phyloP scores from a whole-genome alignment of 2,888 invertebrate species.

The Rhamnusium bicolor region DNA sequence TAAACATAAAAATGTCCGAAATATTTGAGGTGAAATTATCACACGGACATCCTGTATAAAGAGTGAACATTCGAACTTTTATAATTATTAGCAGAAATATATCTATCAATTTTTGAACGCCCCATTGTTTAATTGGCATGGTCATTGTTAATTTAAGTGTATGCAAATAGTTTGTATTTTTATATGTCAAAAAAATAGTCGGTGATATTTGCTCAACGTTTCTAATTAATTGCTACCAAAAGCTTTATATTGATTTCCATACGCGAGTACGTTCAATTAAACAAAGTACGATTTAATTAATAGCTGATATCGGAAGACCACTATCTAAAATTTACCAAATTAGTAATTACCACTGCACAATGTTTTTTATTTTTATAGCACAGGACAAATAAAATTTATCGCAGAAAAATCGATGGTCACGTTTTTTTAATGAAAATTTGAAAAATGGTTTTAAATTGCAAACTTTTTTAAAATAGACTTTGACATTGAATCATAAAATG shows the following conservation, averaged over 20 bases:
- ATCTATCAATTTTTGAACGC: no score
- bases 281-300: conserved; percentile 35
- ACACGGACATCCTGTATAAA: no score
- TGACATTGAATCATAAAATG: no score
- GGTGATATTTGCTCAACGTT: conserved; percentile 28
- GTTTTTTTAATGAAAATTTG: no score
- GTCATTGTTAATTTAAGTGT: not conserved
- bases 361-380: not conserved
- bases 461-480: no score
- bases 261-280: conserved; percentile 34
- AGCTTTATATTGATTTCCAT: conserved; percentile 31
- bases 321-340: not conserved
- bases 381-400: not conserved
- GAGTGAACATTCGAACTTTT: no score
- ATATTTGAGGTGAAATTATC: no score
- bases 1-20: no score
- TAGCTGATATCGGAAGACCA: conserved; percentile 24
- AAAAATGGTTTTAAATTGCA: no score
- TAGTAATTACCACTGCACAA: not conserved
- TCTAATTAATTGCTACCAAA: conserved; percentile 34
- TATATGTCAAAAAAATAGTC: conserved; percentile 30
- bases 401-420: not conserved
- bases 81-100: no score
- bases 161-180: conserved; percentile 33
- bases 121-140: not conserved